Conservation (phyloP, 2,113 vertebrate species). For the Lagopus leucura region DNA sequence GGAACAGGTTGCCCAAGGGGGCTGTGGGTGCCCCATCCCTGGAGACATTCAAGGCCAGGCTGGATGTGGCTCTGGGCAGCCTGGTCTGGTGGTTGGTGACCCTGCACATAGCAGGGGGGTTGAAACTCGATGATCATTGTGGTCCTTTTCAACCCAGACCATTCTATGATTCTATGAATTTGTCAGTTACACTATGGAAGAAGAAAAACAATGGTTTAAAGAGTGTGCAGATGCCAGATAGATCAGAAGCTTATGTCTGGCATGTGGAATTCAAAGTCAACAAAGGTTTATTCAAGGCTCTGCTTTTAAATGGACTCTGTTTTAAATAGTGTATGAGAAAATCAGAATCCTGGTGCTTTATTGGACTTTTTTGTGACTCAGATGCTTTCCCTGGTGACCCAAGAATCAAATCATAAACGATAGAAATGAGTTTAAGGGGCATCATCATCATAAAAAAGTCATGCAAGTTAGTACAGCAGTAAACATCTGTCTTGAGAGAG, state of each 20-base stretch:
- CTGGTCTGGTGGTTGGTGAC: no score
- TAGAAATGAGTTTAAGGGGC: neutral
- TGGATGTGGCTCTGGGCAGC: no score
- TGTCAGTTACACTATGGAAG: neutral
- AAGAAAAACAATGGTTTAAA: neutral
- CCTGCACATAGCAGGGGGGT: no score
- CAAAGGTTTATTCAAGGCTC: neutral
- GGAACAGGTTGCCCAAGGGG: no score
- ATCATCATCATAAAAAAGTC: neutral
- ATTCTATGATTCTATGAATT: neutral
- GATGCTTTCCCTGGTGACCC: neutral
- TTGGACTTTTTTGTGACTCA: conserved; percentile 4
- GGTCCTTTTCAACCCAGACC: no score
- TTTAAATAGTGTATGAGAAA: conserved; percentile 15
- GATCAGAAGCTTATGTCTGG: conserved; percentile 2
- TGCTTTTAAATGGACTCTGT: neutral
- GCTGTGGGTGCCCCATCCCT: no score
- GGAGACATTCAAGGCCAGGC: no score
- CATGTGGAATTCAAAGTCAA: conserved; percentile 9
- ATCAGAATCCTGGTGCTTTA: neutral
- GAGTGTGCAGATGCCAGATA: neutral
- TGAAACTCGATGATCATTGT: no score
- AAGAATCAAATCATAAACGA: neutral
- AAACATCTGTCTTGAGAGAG: neutral
- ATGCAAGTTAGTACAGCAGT: neutral